phyloP scores from a whole-genome alignment of 2,888 invertebrate species.

The Drosophila fungiperda region DNA sequence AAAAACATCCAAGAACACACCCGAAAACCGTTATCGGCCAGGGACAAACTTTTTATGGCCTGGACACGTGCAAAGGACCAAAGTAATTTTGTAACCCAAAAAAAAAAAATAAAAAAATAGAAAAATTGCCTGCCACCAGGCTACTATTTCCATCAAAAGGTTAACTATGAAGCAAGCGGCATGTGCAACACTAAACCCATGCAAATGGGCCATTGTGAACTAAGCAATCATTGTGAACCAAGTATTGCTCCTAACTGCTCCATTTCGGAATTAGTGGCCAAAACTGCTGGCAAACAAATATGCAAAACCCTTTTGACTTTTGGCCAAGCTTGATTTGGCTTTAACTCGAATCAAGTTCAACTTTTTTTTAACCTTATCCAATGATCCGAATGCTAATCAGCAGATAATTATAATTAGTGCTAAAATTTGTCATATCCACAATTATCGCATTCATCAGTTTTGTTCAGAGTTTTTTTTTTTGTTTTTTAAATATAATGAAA shows the following conservation, averaged over 20 bases:
- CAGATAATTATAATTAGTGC: not conserved
- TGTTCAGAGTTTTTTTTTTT: not conserved
- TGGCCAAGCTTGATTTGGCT: not conserved
- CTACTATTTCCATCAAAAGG: constrained; percentile 26
- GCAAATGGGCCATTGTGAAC: constrained; percentile 12
- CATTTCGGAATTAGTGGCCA: not conserved
- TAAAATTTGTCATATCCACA: not conserved
- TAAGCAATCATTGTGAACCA: constrained; percentile 9
- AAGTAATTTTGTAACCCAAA: constrained; percentile 29
- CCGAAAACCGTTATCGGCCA: constrained; percentile 34
- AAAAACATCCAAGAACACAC: constrained; percentile 15
- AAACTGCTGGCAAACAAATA: not conserved
- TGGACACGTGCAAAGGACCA: constrained; percentile 59
- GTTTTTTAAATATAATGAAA: not conserved
- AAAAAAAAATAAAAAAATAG: not conserved
- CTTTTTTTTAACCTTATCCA: not conserved
- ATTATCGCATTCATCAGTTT: not conserved
- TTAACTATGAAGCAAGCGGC: constrained; percentile 30
- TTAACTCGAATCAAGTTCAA: not conserved
- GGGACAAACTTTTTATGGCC: constrained; percentile 62
- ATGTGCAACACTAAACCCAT: not conserved
- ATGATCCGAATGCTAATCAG: not conserved
- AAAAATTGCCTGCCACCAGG: constrained; percentile 13
- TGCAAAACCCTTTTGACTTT: not conserved
- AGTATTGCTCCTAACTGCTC: not conserved